Evolutionary conservation across 2,797 vertebrate species (phyloP), one percentile per base, ranked within the genome.

Genomic region (Rhincodon typus): DNA sequence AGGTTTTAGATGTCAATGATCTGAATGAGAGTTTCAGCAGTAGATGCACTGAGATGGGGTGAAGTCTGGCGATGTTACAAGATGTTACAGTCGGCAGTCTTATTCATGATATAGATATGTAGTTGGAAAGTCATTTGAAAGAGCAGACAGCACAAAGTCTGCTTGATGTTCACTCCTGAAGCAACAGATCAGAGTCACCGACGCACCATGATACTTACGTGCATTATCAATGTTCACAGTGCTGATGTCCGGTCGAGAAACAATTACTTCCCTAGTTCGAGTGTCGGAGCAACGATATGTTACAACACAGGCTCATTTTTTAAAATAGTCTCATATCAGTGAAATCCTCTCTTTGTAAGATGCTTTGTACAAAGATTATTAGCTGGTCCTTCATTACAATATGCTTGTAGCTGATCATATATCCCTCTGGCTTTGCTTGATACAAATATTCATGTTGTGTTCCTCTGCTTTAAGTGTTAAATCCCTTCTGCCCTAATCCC

Each of bases 401-500:
- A 66, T 74, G 42, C 74, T 57, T 6, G 4, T 53, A 13, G 46
- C 74, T 72, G 46, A 72, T 77, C 94, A 77, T 95, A 27, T 12
- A 95, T 53, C 30, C 17, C 62, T 74, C 42, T 34, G 30, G 27
- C 15, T 77, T 50, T 53, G 15, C 27, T 77, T 95, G 50, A 95
- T 77, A n/a, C 70, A 30, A 74, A 50, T 95, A 74, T 77, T 95
- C 67, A 95, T 74, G 5, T 53, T 95, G 70, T 27, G 1, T 95
- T 34, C 72, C n/a, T 6, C 30, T 50, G 46, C 94, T 74, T 27
- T 95, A 62, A 42, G 25, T 57, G 70, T 27, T 50, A 95, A 95
- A 77, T n/a, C 42, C 70, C 94, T 74, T 77, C 72, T 77, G 94
- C 27, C 70, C 30, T 74, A 77, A 95, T 95, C 94, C 94, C 30